phyloP scores from a whole-genome alignment of 2,797 vertebrate species.

The Lutra lutra region DNA sequence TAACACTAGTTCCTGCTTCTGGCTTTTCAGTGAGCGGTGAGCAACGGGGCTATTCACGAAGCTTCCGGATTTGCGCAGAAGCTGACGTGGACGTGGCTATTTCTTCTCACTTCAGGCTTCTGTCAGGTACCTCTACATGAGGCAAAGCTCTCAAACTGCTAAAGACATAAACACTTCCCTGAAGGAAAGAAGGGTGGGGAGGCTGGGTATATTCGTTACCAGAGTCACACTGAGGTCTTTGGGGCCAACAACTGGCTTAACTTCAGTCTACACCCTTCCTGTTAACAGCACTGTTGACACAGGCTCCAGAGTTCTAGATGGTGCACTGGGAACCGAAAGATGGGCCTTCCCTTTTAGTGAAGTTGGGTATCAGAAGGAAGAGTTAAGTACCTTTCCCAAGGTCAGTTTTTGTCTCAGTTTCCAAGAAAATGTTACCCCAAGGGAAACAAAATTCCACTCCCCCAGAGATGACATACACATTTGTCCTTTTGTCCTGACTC shows the following conservation, averaged over 20 bases:
- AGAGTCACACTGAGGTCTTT: accelerated
- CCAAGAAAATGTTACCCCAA: conserved; percentile 6
- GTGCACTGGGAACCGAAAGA: not conserved
- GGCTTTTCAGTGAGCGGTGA: not conserved
- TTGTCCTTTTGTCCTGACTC: not conserved
- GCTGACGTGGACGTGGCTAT: not conserved
- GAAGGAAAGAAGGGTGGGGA: not conserved
- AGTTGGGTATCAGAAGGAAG: not conserved
- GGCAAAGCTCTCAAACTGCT: conserved; percentile 1
- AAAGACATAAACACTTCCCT: not conserved
- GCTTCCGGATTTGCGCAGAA: not conserved
- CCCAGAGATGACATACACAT: not conserved
- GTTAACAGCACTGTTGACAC: not conserved
- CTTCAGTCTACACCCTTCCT: not conserved
- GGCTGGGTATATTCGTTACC: not conserved
- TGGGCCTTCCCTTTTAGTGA: not conserved
- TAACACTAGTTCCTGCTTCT: not conserved
- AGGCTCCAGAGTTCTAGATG: not conserved
- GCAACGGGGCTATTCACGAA: not conserved
- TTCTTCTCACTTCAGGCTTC: not conserved
- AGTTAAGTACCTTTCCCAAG: not conserved
- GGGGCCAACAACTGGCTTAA: not conserved
- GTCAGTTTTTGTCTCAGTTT: not conserved
- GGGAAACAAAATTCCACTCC: not conserved
- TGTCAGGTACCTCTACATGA: not conserved